Evolutionary conservation across 2,888 invertebrate genomes (phyloP), one percentile per base, ranked within the genome.

Genomic region (Tiphia femorata): DNA sequence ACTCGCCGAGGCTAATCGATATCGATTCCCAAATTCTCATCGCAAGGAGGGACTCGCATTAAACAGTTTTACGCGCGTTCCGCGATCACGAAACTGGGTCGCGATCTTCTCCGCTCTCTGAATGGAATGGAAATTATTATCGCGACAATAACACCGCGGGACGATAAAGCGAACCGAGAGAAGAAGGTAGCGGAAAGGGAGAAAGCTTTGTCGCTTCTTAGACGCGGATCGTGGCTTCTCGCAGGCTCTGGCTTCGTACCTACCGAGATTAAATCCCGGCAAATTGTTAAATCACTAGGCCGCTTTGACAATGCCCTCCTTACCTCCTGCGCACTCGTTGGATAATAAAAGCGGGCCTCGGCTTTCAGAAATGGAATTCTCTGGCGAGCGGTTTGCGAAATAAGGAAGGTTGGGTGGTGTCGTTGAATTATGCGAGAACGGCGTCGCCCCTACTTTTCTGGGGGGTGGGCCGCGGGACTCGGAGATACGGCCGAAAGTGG

Each of bases 241-340:
- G 52, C 40, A 49, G 20, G 40, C 40, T 44, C 40, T n/a, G 33
- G 10, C 25, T 6, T 29, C 30, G 42, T 38, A 38, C 29, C 17
- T 37, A 21, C 47, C 23, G 12, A 41, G 56, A 62, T 64, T 52
- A 57, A 62, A 67, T 53, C 29, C 37, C 35, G 12, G 55, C 40
- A 61, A 58, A 67, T 64, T 62, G 46, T 64, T 67, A 63, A 67
- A 64, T 58, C 44, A 56, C 57, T 21, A 43, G 49, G 21, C 41
- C 42, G 52, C 40, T 56, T 58, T 64, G 38, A 62, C 56, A 59
- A 57, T 44, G 30, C 19, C n/a, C 23, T 14, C 20, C 43, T 33
- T 27, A 10, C n/a, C n/a, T n/a, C 12, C 43, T 10, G 12, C 27
- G 12, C 30, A 10, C 17, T 8, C 8, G 41, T 4, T 21, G 49